These are phyloP conservation scores for Poeciliopsis turrubarensis DNA, from an alignment of 2,113 vertebrate species.

Conservation along the genomic window DNA sequence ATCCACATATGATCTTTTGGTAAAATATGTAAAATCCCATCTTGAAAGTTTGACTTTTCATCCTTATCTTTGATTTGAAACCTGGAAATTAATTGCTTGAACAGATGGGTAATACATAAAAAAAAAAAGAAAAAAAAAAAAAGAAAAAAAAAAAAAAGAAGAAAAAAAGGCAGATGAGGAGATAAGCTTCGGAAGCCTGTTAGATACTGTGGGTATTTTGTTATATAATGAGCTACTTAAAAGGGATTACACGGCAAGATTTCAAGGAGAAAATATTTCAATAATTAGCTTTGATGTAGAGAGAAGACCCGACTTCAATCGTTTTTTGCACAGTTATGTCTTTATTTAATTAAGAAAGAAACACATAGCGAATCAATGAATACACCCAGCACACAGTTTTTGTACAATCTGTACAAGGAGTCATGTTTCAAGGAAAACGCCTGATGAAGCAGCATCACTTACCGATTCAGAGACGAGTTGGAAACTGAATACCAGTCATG, in stretches of 20 bases:
- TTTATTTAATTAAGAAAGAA: constrained; percentile 47
- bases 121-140: not conserved
- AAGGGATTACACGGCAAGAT: constrained; percentile 2
- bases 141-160: not conserved
- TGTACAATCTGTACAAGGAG: not conserved
- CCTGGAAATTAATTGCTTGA: not conserved
- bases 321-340: not conserved
- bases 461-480: constrained; percentile 20
- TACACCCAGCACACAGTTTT: not conserved
- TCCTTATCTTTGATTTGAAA: not conserved
- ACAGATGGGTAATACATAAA: constrained; percentile 1
- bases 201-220: constrained; percentile 10
- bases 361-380: constrained; percentile 1
- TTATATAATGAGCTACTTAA: constrained; percentile 16
- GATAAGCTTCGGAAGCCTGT: constrained; percentile 15
- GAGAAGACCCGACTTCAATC: constrained; percentile 29
- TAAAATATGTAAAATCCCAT: not conserved
- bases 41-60: not conserved
- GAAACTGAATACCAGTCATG: constrained; percentile 2
- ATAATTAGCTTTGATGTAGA: not conserved
- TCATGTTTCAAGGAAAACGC: not conserved
- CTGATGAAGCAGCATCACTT: constrained; percentile 21
- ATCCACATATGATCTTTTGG: not conserved
- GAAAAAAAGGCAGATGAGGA: not conserved
- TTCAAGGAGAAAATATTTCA: constrained; percentile 15